Evolutionary conservation across 2,888 invertebrate genomes (phyloP).

Genomic region (Dascillus cervinus): DNA sequence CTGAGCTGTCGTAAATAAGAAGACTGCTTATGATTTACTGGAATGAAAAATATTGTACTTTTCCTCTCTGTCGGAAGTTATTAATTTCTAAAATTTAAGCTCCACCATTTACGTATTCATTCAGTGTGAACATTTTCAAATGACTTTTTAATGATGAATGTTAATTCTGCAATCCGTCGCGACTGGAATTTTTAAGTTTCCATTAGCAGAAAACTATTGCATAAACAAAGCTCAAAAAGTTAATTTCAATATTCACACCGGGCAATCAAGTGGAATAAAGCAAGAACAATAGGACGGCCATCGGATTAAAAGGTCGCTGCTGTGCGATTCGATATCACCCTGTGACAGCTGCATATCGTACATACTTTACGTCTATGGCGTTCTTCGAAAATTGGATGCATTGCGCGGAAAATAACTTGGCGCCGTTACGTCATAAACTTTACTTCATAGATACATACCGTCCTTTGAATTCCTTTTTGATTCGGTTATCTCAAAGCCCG

Average conservation of each 20-base stretch:
- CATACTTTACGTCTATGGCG: conserved; percentile 3
- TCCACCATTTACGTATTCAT: too few relatives aligned
- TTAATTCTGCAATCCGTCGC: too few relatives aligned
- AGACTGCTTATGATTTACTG: conserved; percentile 29
- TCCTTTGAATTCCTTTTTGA: too few relatives aligned
- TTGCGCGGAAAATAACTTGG: conserved; percentile 7
- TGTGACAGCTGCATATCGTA: conserved; percentile 7
- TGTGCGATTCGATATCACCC: conserved; percentile 2
- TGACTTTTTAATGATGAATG: too few relatives aligned
- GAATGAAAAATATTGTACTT: conserved; percentile 21
- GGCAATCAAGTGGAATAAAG: conserved; percentile 4
- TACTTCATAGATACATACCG: too few relatives aligned
- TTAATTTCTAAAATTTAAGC: too few relatives aligned
- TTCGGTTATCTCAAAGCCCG: too few relatives aligned
- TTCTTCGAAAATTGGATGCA: conserved; percentile 6
- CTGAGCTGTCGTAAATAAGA: conserved; percentile 28
- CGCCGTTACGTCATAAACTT: conserved; percentile 4
- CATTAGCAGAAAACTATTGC: too few relatives aligned
- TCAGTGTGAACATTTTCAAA: too few relatives aligned
- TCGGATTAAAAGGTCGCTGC: conserved; percentile 2
- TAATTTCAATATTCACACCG: conserved; percentile 3
- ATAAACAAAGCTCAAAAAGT: conserved; percentile 3
- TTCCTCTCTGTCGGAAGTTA: conserved; percentile 18
- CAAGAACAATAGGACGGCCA: conserved; percentile 3
- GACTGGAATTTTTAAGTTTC: too few relatives aligned